These are phyloP conservation scores for Meriones psammophilus DNA, from an alignment of 2,797 vertebrate genomes.

Conservation along the genomic window DNA sequence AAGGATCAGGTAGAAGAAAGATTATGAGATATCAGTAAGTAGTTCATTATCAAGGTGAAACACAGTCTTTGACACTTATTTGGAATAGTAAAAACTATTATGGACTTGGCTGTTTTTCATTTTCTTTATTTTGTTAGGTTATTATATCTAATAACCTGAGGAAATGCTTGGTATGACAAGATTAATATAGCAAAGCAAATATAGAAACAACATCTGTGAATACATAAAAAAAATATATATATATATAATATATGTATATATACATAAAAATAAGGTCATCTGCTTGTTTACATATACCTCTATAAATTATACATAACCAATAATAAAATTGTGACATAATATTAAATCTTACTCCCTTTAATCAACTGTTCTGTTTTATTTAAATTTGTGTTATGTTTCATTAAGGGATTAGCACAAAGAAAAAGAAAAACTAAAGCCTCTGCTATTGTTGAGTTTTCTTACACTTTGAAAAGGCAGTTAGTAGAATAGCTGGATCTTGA, in stretches of 20 bases:
- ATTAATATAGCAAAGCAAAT: slow-evolving; percentile 42
- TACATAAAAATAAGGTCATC: background rate
- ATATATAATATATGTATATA: background rate
- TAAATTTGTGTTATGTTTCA: slow-evolving; percentile 29
- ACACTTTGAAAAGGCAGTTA: slow-evolving; percentile 3
- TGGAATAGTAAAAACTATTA: background rate
- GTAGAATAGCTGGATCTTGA: background rate
- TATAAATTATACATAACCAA: slow-evolving; percentile 34
- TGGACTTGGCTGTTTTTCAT: background rate
- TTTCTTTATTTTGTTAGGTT: slow-evolving; percentile 47
- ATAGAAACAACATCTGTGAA: slow-evolving; percentile 36
- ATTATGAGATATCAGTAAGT: background rate
- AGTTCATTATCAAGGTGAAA: slow-evolving; percentile 5
- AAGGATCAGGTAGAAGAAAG: background rate
- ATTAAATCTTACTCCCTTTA: background rate
- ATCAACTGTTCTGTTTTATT: slow-evolving; percentile 42
- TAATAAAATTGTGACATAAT: background rate
- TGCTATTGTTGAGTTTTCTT: background rate
- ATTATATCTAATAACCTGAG: slow-evolving; percentile 43
- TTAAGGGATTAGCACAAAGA: slow-evolving; percentile 33
- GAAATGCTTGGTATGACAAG: slow-evolving; percentile 45
- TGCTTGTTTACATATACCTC: slow-evolving; percentile 20
- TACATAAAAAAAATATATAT: background rate
- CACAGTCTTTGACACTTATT: slow-evolving; percentile 3
- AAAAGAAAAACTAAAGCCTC: background rate